Evolutionary conservation across 2,888 invertebrate species (phyloP).

Genomic region (Chrysolina haemoptera): DNA sequence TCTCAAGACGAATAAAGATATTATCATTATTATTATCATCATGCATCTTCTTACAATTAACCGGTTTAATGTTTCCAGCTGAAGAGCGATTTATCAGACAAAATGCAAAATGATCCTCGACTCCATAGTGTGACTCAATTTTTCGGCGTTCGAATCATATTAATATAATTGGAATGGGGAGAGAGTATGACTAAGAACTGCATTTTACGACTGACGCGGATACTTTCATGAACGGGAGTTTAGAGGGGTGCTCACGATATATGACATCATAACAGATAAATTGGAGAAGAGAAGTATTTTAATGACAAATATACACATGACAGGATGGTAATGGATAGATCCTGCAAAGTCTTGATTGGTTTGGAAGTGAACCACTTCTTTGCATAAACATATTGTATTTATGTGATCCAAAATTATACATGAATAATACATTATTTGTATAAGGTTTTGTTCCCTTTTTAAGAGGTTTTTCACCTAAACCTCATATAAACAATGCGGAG

Average conservation of each 20-base stretch:
- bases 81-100: conserved; percentile 4
- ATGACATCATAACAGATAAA: background rate
- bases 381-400: too few relatives aligned
- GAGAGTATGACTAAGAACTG: conserved; percentile 11
- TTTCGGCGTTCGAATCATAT: conserved; percentile 15
- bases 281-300: background rate
- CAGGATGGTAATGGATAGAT: too few relatives aligned
- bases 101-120: conserved; percentile 5
- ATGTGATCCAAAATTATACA: too few relatives aligned
- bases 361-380: too few relatives aligned
- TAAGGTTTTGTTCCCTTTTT: too few relatives aligned
- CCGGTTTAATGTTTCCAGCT: background rate
- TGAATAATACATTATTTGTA: too few relatives aligned
- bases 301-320: background rate
- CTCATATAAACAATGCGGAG: too few relatives aligned
- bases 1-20: too few relatives aligned
- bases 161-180: conserved; percentile 11
- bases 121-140: conserved; percentile 14
- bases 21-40: too few relatives aligned
- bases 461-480: too few relatives aligned
- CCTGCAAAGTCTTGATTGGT: too few relatives aligned
- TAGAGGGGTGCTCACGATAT: background rate
- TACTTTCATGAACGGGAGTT: background rate
- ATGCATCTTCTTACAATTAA: background rate
- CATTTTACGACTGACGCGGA: conserved; percentile 6